Evolutionary conservation across 2,797 vertebrate species (phyloP), one percentile per base, ranked within the genome.

Genomic region (Balearica regulorum): DNA sequence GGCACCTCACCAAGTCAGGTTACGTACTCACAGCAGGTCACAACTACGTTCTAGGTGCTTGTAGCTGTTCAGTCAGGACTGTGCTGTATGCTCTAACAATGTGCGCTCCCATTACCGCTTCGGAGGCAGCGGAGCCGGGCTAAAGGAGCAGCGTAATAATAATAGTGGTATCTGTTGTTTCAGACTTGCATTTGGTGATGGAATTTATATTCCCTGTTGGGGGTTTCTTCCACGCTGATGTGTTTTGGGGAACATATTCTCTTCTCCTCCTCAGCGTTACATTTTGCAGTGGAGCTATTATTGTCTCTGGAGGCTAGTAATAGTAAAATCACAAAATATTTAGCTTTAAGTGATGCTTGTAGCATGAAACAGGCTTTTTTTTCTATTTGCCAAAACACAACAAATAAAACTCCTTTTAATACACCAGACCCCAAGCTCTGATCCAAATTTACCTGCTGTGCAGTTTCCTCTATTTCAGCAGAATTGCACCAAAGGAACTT

Each of bases 271-370:
- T 79, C 72, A 64, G 13, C n/a, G 35, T 90, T 78, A 44, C 35
- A 9, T 58, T 91, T 93, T 77, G 46, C 60, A 46, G 51, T 33
- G 13, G 16, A 76, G 31, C 31, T 80, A 24, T 72, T 66, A 60
- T 20, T 83, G 77, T 81, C 87, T 73, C 76, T 13, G 5, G 61
- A 90, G 69, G 65, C 62, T 68, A 54, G 37, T 48, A 93, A 87
- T 66, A 41, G 66, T 69, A 77, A 90, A 94, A 75, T 26, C 62
- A 39, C 77, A 76, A 94, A 94, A 93, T 96, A 87, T 77, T 93
- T 95, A 84, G 51, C 75, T 93, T 62, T 26, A 93, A 87, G 78
- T 82, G 95, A 72, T 28, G n/a, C 79, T 75, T 96, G 20, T 73
- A 68, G 31, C 46, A 49, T 60, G 62, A 94, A 92, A 80, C 22